Percentiles rank a stretch among this genome's conserved stretches.
These are phyloP conservation scores for Phortica variegata DNA, from an alignment of 1,140 invertebrate species.

Conservation along the genomic window DNA sequence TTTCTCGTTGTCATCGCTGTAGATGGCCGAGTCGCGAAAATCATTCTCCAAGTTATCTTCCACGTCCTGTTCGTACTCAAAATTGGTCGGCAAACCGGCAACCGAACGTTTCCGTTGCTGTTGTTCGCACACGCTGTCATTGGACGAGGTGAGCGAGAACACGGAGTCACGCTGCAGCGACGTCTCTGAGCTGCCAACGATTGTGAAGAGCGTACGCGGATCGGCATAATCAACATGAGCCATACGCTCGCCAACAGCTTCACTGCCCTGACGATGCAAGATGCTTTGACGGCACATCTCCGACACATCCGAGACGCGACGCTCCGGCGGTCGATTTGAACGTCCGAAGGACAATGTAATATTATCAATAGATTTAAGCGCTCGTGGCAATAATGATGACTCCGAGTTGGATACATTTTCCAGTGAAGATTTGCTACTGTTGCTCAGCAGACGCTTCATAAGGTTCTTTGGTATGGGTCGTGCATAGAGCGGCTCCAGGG, in stretches of 20 bases:
- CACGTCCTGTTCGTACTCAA: slow-evolving; percentile 51
- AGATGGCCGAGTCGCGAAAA: slow-evolving; percentile 81
- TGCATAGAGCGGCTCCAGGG: slow-evolving; percentile 6
- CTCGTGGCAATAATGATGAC: slow-evolving; percentile 39
- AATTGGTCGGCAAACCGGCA: slow-evolving; percentile 19
- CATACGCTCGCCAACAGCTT: slow-evolving; percentile 79
- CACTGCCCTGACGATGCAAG: slow-evolving; percentile 76
- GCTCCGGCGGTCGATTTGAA: slow-evolving; percentile 45
- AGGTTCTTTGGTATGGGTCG: slow-evolving; percentile 42
- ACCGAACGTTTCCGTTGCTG: slow-evolving; percentile 24
- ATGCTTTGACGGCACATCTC: slow-evolving; percentile 52
- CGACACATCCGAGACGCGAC: slow-evolving; percentile 47
- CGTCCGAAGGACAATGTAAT: slow-evolving; percentile 34
- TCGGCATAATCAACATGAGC: slow-evolving; percentile 85
- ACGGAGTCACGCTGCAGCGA: slow-evolving; percentile 61
- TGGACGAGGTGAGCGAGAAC: slow-evolving; percentile 66
- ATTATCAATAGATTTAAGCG: slow-evolving; percentile 42
- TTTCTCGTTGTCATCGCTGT: slow-evolving; percentile 71
- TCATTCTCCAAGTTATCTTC: slow-evolving; percentile 59
- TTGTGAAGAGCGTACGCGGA: slow-evolving; percentile 66
- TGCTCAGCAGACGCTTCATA: slow-evolving; percentile 33
- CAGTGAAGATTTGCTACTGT: slow-evolving; percentile 7
- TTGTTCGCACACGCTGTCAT: slow-evolving; percentile 59
- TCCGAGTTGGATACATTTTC: slow-evolving; percentile 38
- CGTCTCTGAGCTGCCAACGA: slow-evolving; percentile 50